phyloP scores from a whole-genome alignment of 2,888 invertebrate genomes.

The Dermolepida albohirtum region DNA sequence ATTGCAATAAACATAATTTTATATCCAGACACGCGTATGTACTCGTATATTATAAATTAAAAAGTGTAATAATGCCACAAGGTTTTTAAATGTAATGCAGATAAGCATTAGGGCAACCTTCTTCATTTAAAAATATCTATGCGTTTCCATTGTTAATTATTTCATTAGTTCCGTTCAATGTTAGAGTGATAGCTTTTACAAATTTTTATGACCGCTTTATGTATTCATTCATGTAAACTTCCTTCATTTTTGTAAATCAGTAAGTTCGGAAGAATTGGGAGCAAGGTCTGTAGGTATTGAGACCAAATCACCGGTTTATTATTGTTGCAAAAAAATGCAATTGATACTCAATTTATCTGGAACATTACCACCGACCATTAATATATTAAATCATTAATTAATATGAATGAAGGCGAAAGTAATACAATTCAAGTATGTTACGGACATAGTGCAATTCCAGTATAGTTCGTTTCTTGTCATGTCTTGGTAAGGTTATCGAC shows the following conservation, averaged over 20 bases:
- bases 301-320: constrained; percentile 21
- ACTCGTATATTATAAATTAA: no score
- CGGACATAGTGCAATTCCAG: constrained; percentile 23
- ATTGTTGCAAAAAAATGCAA: constrained; percentile 31
- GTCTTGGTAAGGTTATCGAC: constrained; percentile 27
- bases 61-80: constrained; percentile 1
- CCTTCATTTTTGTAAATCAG: constrained; percentile 28
- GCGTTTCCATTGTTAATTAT: background rate
- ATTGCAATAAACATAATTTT: no score
- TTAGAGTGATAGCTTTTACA: constrained; percentile 2
- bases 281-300: constrained; percentile 27
- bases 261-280: constrained; percentile 11
- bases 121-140: background rate
- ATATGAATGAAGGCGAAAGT: constrained; percentile 17
- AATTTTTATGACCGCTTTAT: background rate
- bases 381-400: background rate
- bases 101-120: constrained; percentile 7
- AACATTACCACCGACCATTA: background rate
- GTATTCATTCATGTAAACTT: constrained; percentile 19
- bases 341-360: constrained; percentile 31
- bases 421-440: constrained; percentile 9
- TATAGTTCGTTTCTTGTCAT: constrained; percentile 1
- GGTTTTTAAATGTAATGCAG: constrained; percentile 3
- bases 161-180: background rate
- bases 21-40: no score